Percentiles rank a stretch among this genome's conserved stretches.
phyloP scores from a whole-genome alignment of 2,113 vertebrate species.

The Puffinus mauretanicus region DNA sequence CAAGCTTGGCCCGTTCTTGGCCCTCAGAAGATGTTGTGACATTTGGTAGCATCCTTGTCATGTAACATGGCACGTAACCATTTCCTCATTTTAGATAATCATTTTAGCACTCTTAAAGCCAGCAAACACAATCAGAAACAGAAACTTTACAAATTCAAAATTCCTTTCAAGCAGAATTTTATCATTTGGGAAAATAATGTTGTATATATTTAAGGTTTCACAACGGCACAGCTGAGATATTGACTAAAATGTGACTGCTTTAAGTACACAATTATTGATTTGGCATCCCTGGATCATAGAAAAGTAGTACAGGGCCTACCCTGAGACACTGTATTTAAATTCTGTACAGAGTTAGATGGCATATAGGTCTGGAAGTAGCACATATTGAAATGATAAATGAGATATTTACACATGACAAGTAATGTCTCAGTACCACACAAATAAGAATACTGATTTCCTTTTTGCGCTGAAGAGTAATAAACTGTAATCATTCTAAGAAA shows the following conservation, averaged over 20 bases:
- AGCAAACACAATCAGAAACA: neutral
- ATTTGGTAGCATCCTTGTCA: neutral
- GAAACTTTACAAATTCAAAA: neutral
- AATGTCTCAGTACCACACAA: neutral
- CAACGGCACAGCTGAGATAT: neutral
- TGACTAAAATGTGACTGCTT: neutral
- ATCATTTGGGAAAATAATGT: neutral
- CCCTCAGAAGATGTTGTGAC: neutral
- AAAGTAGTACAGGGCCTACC: neutral
- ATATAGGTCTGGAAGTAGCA: neutral
- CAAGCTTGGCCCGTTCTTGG: neutral
- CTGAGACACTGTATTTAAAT: neutral
- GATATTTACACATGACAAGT: neutral
- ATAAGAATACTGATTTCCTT: neutral
- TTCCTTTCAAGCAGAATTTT: neutral
- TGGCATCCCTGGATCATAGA: neutral
- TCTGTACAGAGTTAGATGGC: neutral
- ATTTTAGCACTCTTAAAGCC: neutral
- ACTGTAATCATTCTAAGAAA: neutral
- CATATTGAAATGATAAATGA: neutral
- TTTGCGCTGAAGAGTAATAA: neutral
- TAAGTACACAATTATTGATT: neutral
- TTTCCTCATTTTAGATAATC: neutral
- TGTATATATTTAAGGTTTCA: neutral
- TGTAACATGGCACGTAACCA: fast-evolving